Evolutionary conservation across 2,113 vertebrate species (phyloP), one percentile per base, ranked within the genome.

Genomic region (Sterrhoptilus dennistouni): DNA sequence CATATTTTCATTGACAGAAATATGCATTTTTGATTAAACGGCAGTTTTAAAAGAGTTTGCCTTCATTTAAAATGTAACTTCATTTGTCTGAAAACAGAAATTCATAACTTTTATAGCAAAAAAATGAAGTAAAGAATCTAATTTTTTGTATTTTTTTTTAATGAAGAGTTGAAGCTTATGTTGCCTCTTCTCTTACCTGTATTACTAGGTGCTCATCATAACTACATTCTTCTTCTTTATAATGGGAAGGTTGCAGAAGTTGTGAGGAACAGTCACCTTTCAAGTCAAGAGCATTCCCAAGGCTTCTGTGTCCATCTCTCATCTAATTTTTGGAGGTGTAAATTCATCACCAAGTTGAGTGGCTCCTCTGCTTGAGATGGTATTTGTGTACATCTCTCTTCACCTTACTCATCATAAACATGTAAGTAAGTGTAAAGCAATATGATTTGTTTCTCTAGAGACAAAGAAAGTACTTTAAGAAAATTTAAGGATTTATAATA

Each of bases 1-100:
- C 13, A 36, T 27, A 18, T 89, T 94, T 94, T 77, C 83, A 83
- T 74, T 95, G 88, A 96, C 76, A 90, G 68, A 90, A 95, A 78
- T 27, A 78, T 81, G 20, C 6, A 87, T 89, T 95, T 96, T 90
- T 89, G 52, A 92, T 81, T 90, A 90, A 95, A 89, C 25, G 61
- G 71, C n/a, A 13, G 7, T 7, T 74, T 94, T 52, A 12, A 16
- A 75, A 89, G 42, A 54, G 29, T 63, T 54, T 89, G 18, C 19
- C 47, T 90, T 83, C 47, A 59, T 89, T 89, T 80, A 77, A 90
- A 89, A 90, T 83, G 42, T 42, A 83, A 50, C 42, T 59, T 93
- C 14, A 14, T 89, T 90, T 86, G 42, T 86, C 83, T 92, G 50
- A 84, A 93, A 87, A 60, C 21, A 93, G 61, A 70, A 77, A 90